Base-by-base conservation (phyloP, 2,888 invertebrate species). In the Melinaea marsaeus region DNA sequence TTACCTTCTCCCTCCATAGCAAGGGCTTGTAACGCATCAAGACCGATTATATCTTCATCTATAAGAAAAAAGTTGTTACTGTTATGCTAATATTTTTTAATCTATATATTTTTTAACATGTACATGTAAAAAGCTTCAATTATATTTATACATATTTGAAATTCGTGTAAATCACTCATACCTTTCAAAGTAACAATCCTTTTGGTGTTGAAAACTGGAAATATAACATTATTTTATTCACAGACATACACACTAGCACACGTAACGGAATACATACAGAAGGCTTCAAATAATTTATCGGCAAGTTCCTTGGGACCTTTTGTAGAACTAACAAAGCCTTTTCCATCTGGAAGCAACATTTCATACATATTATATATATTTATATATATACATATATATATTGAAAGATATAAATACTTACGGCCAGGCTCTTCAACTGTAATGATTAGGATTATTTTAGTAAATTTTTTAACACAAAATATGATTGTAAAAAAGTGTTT, bases 11-110 rank as follows among this genome's bases (percentile, higher is more conserved):
- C 86, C 45, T 76, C 77, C 0, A 85, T 72, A 35, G 85, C 80
- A 58, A 88, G 70, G 2, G 85, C 84, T 77, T 87, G 86, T 55
- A 88, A 72, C 7, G 83, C 84, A 62, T 88, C 85, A 51, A 88
- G 72, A 11, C 82, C 81, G 42, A 71, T 13, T 60, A 88, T 76
- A 64, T 86, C 88, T 2, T 64, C 57, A 11, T 75, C 87, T 87
- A 68, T 64, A 80, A 75, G 59, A 57, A 57, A 58, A 61, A 42
- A 13, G 34, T 42, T 34, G 48, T 46, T 37, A 55, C 37, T 48
- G 48, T 48, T 13, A 46, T n/a, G 3, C 4, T 46, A 46, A 48
- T 48, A 9, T 48, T 45, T 48, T 9, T 37, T 37, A 37, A 6
- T 37, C 4, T 37, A 37, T 37, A 6, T 37, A 6, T 37, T 6